A percentile compares a stretch with the other conserved stretches of the same genome.
Conservation (phyloP, 2,797 vertebrate species). For the Lagodon rhomboides region DNA sequence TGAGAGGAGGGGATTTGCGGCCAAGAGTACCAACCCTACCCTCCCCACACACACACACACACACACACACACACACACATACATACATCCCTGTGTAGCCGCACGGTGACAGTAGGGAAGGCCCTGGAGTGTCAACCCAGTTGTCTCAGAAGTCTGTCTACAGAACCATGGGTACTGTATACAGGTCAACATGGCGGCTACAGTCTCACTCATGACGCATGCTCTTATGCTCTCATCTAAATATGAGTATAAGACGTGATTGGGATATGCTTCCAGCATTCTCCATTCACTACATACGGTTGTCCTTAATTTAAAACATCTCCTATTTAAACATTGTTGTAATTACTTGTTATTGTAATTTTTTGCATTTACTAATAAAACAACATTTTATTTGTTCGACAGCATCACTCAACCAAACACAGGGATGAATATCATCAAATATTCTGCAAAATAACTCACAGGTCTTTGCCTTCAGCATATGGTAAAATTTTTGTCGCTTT, state of each 20-base stretch:
- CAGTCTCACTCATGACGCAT: constrained; percentile 34
- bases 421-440: background rate
- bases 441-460: background rate
- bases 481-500: background rate
- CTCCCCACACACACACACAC: no score
- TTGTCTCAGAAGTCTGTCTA: constrained; percentile 73
- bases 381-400: background rate
- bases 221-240: constrained; percentile 29
- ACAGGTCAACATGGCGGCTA: constrained; percentile 73
- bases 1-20: constrained; percentile 62
- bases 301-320: no score
- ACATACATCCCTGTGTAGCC: constrained; percentile 47
- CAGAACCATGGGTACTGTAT: constrained; percentile 57
- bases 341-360: background rate
- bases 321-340: background rate
- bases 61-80: constrained; percentile 51
- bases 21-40: constrained; percentile 38
- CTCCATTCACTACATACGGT: background rate
- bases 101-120: constrained; percentile 55
- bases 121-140: constrained; percentile 75
- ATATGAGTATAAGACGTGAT: background rate
- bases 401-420: background rate
- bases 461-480: background rate
- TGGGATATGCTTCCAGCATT: background rate
- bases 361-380: background rate